Conservation (phyloP, 2,797 vertebrate species). For the Anguilla marmorata region DNA sequence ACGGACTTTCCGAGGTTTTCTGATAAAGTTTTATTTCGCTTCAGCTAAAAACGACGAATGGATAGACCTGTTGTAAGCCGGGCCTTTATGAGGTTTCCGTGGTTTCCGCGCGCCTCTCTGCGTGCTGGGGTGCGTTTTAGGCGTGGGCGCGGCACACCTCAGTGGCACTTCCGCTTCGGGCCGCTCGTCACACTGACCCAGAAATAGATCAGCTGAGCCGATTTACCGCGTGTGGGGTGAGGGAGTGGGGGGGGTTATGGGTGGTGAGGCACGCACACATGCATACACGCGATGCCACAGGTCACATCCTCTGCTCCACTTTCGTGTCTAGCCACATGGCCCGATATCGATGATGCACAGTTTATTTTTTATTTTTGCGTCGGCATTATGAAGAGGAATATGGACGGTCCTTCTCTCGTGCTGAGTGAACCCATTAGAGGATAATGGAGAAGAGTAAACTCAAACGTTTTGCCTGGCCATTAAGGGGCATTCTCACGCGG, state of each 20-base stretch:
- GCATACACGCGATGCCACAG: not conserved
- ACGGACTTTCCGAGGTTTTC: not conserved
- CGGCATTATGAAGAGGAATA: not conserved
- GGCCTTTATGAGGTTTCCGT: too few species aligned
- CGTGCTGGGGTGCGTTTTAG: not conserved
- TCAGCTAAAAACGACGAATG: not conserved
- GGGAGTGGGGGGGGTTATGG: not conserved
- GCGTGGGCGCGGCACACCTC: not conserved
- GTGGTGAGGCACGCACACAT: not conserved
- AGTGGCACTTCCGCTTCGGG: not conserved
- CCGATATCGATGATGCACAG: not conserved
- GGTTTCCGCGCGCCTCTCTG: not conserved
- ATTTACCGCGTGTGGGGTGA: not conserved
- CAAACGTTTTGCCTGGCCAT: not conserved
- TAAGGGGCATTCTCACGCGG: not conserved
- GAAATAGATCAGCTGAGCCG: slow-evolving; percentile 11
- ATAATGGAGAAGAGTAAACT: not conserved
- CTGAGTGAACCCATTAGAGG: not conserved
- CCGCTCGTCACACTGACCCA: not conserved
- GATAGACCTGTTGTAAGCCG: not conserved
- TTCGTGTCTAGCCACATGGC: not conserved
- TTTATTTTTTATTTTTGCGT: not conserved
- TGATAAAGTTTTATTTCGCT: not conserved
- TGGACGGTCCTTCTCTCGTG: not conserved
- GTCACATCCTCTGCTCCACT: not conserved